Base-by-base conservation (phyloP, 2,113 vertebrate species). In the Amphiprion ocellaris region DNA sequence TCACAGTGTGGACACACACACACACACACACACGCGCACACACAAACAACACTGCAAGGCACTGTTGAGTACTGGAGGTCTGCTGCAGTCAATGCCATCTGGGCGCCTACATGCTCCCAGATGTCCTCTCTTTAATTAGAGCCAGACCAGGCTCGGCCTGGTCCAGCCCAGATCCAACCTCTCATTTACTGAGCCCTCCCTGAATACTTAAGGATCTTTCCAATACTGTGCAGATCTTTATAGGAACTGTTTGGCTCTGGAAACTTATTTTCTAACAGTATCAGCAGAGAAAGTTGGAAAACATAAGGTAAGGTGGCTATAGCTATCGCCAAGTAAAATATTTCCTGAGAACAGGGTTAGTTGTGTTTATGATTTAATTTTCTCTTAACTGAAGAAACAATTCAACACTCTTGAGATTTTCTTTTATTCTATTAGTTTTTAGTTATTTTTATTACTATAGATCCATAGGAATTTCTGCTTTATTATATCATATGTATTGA, bases 61-160 rank as follows among this genome's bases (percentile, higher is more conserved):
- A 30, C 28, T 55, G 68, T 44, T 44, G 76, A 77, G 78, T 50
- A 49, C 71, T 74, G 73, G 82, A 93, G 88, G 82, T 86, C 86
- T 75, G 74, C 80, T 75, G 68, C 68, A 73, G 53, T 72, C 80
- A 15, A 54, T 74, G 68, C 82, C 85, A 92, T 89, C 80, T 91
- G 90, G 86, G 81, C 74, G 65, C 69, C 76, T 85, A 68, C 82
- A 79, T 80, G 71, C 58, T 82, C 85, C 88, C 87, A 87, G 83
- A 94, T 88, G 89, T 79, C 79, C 63, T 66, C 86, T 63, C 87
- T 95, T 84, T 94, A 95, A 95, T 95, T 95, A 95, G 1, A 87
- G 60, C n/a, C 80, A 79, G 85, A 60, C 78, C 79, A 54, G 9
- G 75, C 58, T 15, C 41, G 77, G 83, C 75, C 90, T 63, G 72